Evolutionary conservation across 2,888 invertebrate species (phyloP), one percentile per base, ranked within the genome.

Genomic region (Drosophila limbata): DNA sequence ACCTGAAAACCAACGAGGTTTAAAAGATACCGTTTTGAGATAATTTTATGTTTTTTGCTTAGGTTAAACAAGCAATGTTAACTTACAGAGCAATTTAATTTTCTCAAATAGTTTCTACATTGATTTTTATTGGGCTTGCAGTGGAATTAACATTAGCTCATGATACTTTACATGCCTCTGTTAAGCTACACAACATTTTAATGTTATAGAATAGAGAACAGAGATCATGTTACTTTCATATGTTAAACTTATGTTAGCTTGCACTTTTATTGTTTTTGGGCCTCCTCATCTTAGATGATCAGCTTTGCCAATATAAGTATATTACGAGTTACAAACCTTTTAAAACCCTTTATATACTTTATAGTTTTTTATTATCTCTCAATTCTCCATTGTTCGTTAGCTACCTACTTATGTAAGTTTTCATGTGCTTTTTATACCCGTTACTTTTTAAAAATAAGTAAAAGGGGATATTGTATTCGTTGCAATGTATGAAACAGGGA

Each of bases 371-470:
- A n/a, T 31, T 37, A 45, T 55, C 51, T 35, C 44, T 60, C 56
- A 56, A 45, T 47, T 39, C 21, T n/a, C 15, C 42, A 57, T 63
- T 62, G 61, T 59, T 55, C 39, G 47, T 19, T 45, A 25, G 50
- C 57, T 53, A 48, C 25, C 59, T 59, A 59, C 70, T 67, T 62
- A 56, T 56, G 51, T 50, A 62, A 55, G 65, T 28, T 57, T 74
- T 15, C 56, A 37, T 28, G 25, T 37, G 37, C 21, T 48, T 39
- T n/a, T n/a, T n/a, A n/a, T n/a, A n/a, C n/a, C n/a, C n/a, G n/a
- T n/a, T n/a, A n/a, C n/a, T n/a, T n/a, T n/a, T n/a, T n/a, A n/a
- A n/a, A n/a, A n/a, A n/a, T n/a, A n/a, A n/a, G n/a, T n/a, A n/a
- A n/a, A n/a, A n/a, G n/a, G n/a, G n/a, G n/a, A n/a, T n/a, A n/a